These are phyloP conservation scores for Agrochola litura DNA, from an alignment of 2,888 invertebrate genomes.

Conservation along the genomic window DNA sequence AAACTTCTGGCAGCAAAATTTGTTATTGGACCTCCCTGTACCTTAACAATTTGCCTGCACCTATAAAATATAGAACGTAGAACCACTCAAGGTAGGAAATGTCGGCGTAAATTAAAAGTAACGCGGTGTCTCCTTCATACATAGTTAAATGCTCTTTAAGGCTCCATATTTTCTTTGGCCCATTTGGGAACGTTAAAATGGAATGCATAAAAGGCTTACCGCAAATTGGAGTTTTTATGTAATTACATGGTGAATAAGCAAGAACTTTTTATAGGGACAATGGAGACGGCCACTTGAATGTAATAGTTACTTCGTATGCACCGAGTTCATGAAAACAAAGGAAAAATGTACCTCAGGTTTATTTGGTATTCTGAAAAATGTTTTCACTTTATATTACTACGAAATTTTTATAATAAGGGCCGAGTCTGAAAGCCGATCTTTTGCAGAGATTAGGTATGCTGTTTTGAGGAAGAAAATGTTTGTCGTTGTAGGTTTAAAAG, in stretches of 20 bases:
- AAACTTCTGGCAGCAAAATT: constrained; percentile 47
- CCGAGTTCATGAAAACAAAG: constrained; percentile 57
- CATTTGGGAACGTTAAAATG: constrained; percentile 85
- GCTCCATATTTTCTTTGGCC: constrained; percentile 84
- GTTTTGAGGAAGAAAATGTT: constrained; percentile 40
- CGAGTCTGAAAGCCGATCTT: constrained; percentile 56
- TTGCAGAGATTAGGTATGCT: constrained; percentile 54
- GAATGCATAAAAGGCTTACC: constrained; percentile 85
- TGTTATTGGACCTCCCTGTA: constrained; percentile 54
- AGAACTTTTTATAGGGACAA: constrained; percentile 74
- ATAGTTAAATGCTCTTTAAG: constrained; percentile 88
- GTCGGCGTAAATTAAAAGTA: constrained; percentile 88
- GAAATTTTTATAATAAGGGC: constrained; percentile 51
- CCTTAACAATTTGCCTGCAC: constrained; percentile 74
- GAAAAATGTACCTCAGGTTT: constrained; percentile 51
- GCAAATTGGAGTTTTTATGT: constrained; percentile 85
- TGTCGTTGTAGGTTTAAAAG: constrained; percentile 14
- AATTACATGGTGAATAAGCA: constrained; percentile 83
- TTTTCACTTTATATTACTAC: constrained; percentile 52
- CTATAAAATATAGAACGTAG: constrained; percentile 82
- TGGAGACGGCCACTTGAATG: constrained; percentile 67
- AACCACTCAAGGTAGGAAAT: constrained; percentile 82
- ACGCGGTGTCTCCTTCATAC: constrained; percentile 88
- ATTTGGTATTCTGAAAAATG: constrained; percentile 57
- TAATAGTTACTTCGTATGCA: constrained; percentile 65